Evolutionary conservation across 2,888 invertebrate species (phyloP), one percentile per base, ranked within the genome.

Genomic region (Caenorhabditis zanzibari): DNA sequence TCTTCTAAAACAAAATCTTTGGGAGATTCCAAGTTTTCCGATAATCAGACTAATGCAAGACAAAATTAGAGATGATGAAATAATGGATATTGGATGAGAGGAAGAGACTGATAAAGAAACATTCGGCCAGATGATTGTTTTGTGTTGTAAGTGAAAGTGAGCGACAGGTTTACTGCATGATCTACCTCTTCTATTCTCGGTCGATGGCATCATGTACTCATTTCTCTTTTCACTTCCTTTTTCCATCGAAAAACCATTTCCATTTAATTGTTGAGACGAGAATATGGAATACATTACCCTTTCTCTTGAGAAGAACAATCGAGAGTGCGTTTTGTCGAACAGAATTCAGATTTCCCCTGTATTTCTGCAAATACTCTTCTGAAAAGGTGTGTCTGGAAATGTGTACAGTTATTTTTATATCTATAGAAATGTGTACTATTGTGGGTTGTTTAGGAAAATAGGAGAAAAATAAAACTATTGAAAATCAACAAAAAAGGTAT

Each of bases 81-180:
- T 22, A 28, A 16, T n/a, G 28, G 24, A 56, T 32, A 47, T 12
- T 22, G 35, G 12, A 41, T 22, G 38, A 58, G 24, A 58, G 59
- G 68, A 47, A 26, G 35, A 32, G 47, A 58, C 26, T 75, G 75
- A 75, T 75, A 75, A 75, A 54, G 66, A 58, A 26, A 22, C 10
- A 54, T 19, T 10, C 54, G 66, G 16, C 58, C 66, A 64, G 56
- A 64, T 66, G 38, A 68, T 68, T 66, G 59, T 75, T 75, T 63
- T 75, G 64, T 56, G 61, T 61, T 58, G 69, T 28, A 69, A 77
- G 77, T 77, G 77, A 77, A 77, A 77, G 77, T 77, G 77, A 49
- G 69, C 69, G 69, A 77, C 77, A 71, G 71, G 77, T 71, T 71
- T 77, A 77, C 77, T 77, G 71, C 77, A 71, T 54, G 73, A 74